These are phyloP conservation scores for Zygaena filipendulae DNA, from an alignment of 2,888 invertebrate genomes.

Conservation along the genomic window DNA sequence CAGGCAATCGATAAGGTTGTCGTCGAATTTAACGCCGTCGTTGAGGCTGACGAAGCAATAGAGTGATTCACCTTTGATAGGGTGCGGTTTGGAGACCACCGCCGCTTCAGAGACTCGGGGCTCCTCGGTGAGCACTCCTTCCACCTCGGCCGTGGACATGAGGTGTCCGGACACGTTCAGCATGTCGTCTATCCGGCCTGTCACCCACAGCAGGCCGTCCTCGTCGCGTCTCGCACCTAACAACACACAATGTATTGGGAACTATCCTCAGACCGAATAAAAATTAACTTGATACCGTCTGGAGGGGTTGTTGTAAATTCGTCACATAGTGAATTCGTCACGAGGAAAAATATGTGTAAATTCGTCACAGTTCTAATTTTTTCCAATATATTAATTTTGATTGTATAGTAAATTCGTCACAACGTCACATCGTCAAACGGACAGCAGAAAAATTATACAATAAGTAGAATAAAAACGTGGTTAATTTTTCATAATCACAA, in stretches of 20 bases:
- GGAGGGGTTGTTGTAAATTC: no score
- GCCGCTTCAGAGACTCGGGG: slow-evolving; percentile 90
- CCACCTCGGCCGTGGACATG: slow-evolving; percentile 96
- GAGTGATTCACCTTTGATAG: slow-evolving; percentile 95
- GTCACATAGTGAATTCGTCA: no score
- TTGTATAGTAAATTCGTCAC: no score
- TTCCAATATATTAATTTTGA: no score
- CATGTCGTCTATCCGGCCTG: slow-evolving; percentile 98
- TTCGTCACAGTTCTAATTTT: no score
- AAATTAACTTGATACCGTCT: no score
- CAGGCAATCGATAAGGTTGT: slow-evolving; percentile 75
- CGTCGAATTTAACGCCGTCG: slow-evolving; percentile 76
- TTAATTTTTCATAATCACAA: no score
- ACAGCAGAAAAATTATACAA: no score
- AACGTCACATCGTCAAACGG: no score
- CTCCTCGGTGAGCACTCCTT: slow-evolving; percentile 84
- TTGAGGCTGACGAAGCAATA: slow-evolving; percentile 97
- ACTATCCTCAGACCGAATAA: neutral
- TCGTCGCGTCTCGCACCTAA: slow-evolving; percentile 89
- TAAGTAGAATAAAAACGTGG: no score
- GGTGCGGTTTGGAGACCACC: slow-evolving; percentile 94
- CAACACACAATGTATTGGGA: slow-evolving; percentile 12
- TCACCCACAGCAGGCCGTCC: slow-evolving; percentile 97
- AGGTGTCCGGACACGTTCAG: slow-evolving; percentile 98
- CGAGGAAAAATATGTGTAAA: no score